phyloP scores from a whole-genome alignment of 1,140 invertebrate genomes.

The Archivesica marissinica region DNA sequence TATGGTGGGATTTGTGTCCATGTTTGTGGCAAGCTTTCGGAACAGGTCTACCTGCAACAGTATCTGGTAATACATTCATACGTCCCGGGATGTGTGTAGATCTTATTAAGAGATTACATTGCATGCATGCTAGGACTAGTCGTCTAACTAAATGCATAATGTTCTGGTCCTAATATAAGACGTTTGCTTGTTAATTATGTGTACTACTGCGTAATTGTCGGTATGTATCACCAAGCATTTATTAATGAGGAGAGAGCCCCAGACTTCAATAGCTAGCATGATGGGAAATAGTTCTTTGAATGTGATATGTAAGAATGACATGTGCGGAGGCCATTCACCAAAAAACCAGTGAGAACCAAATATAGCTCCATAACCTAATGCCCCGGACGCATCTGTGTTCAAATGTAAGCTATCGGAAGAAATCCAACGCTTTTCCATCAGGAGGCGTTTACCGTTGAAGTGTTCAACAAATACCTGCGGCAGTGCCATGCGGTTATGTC shows the following conservation, averaged over 20 bases:
- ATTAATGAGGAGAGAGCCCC: background rate
- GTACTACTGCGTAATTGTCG: background rate
- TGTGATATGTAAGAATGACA: background rate
- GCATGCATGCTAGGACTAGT: conserved; percentile 18
- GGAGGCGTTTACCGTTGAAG: conserved; percentile 12
- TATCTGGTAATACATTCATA: conserved; percentile 42
- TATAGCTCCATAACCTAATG: background rate
- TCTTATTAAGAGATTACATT: conserved; percentile 57
- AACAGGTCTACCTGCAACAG: background rate
- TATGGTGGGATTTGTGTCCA: conserved; percentile 4
- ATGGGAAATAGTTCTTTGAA: conserved; percentile 27
- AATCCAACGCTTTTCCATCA: background rate
- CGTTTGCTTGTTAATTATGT: conserved; percentile 8
- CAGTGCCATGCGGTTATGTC: background rate
- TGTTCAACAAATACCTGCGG: background rate
- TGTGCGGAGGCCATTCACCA: background rate
- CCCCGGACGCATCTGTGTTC: background rate
- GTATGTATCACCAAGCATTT: conserved; percentile 5
- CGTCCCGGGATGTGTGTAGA: conserved; percentile 45
- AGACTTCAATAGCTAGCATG: background rate
- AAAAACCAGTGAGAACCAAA: conserved; percentile 13
- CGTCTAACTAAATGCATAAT: background rate
- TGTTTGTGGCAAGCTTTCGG: background rate
- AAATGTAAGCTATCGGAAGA: background rate
- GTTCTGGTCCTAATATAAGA: background rate